Evolutionary conservation across 2,888 invertebrate genomes (phyloP).

Genomic region (Sympetrum striolatum): DNA sequence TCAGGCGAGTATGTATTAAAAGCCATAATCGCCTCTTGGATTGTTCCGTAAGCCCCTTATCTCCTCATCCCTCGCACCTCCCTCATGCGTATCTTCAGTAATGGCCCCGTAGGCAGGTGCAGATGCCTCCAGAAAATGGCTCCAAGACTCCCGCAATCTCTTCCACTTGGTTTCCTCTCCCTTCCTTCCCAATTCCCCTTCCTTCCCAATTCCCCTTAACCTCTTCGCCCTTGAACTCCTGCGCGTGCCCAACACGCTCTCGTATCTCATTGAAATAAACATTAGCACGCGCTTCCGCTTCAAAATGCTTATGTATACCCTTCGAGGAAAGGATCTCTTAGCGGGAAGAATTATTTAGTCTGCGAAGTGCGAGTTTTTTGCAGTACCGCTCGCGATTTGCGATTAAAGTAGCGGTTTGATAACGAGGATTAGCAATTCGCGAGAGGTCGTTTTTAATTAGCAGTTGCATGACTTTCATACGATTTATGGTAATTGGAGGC

Average conservation of each 20-base stretch:
- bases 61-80: background rate
- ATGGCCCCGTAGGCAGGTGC: conserved; percentile 23
- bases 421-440: too few relatives aligned
- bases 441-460: too few relatives aligned
- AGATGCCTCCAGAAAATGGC: conserved; percentile 9
- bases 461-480: too few relatives aligned
- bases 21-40: background rate
- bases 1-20: too few relatives aligned
- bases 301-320: background rate
- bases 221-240: conserved; percentile 20
- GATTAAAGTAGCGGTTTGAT: too few relatives aligned
- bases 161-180: background rate
- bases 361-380: too few relatives aligned
- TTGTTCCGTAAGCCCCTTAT: background rate
- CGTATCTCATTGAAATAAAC: background rate
- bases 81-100: background rate
- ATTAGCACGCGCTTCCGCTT: background rate
- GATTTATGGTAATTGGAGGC: too few relatives aligned
- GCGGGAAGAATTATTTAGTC: too few relatives aligned
- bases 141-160: background rate
- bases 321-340: too few relatives aligned
- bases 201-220: background rate
- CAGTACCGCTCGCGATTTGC: too few relatives aligned
- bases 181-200: background rate
- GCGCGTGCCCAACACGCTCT: background rate